Percentiles rank a stretch among this genome's conserved stretches.
These are phyloP conservation scores for Cirrhinus molitorella DNA, from an alignment of 2,797 vertebrate genomes.

Conservation along the genomic window DNA sequence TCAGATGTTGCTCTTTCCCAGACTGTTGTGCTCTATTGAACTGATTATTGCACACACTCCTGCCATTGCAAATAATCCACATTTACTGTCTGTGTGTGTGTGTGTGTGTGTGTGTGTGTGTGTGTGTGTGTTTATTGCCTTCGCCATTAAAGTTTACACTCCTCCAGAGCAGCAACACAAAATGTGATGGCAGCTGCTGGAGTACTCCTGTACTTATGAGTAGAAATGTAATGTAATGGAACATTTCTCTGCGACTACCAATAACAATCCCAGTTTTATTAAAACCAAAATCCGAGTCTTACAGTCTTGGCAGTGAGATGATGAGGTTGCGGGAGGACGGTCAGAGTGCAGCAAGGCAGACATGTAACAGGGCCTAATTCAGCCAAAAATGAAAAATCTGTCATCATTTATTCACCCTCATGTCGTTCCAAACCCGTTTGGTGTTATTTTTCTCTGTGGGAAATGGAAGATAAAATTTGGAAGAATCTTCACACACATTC, in stretches of 20 bases:
- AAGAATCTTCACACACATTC: background rate
- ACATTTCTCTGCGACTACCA: background rate
- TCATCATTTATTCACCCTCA: background rate
- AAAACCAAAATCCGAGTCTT: background rate
- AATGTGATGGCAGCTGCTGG: constrained; percentile 22
- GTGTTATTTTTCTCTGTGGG: constrained; percentile 4
- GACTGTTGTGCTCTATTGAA: constrained; percentile 59
- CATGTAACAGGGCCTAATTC: background rate
- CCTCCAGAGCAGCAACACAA: constrained; percentile 15
- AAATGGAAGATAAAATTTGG: background rate
- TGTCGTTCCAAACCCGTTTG: background rate
- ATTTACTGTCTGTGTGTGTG: constrained; percentile 50
- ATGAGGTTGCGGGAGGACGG: background rate
- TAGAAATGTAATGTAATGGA: background rate
- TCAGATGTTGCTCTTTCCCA: constrained; percentile 66
- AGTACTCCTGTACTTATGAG: background rate
- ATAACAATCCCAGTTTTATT: constrained; percentile 21
- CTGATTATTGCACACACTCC: constrained; percentile 78
- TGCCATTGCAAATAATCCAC: constrained; percentile 73
- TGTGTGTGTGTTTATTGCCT: background rate
- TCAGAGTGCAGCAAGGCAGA: background rate
- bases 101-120: constrained; percentile 7
- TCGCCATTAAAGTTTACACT: background rate
- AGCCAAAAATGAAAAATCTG: background rate
- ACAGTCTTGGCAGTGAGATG: background rate